These are phyloP conservation scores for Hucho hucho DNA, from an alignment of 2,113 vertebrate genomes.

Conservation along the genomic window DNA sequence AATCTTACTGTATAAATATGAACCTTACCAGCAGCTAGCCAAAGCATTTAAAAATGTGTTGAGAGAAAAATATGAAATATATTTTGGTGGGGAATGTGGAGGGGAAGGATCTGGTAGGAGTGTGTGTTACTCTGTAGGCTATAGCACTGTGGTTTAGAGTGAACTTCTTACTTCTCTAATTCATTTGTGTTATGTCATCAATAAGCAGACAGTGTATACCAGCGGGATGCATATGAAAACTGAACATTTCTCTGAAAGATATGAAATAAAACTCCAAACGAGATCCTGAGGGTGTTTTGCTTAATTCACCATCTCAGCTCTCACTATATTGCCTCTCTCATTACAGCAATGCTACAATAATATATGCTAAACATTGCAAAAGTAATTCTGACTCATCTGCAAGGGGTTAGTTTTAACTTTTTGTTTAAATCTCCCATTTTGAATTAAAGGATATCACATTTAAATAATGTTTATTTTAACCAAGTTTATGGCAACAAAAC, in stretches of 20 bases:
- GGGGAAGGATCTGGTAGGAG: background rate
- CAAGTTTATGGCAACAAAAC: slow-evolving; percentile 46
- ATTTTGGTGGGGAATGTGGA: slow-evolving; percentile 29
- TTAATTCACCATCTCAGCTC: background rate
- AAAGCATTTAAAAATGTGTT: slow-evolving; percentile 30
- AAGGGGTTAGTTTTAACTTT: background rate
- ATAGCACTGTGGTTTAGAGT: background rate
- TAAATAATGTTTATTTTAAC: slow-evolving; percentile 1
- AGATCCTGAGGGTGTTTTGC: background rate
- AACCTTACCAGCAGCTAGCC: slow-evolving; percentile 19
- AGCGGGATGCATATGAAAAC: slow-evolving; percentile 3
- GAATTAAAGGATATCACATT: slow-evolving; percentile 12
- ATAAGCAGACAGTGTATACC: background rate
- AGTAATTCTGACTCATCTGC: background rate
- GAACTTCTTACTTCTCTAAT: background rate
- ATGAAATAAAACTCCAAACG: background rate
- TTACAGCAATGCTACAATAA: background rate
- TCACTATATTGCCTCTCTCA: background rate
- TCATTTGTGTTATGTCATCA: background rate
- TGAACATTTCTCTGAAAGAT: background rate
- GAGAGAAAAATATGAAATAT: slow-evolving; percentile 49
- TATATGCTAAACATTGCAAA: background rate
- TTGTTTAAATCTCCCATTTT: slow-evolving; percentile 11
- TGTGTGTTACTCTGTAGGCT: too few species aligned
- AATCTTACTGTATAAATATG: slow-evolving; percentile 41